These are phyloP conservation scores for Mormyrus lacerda DNA, from an alignment of 2,113 vertebrate genomes.

Conservation along the genomic window DNA sequence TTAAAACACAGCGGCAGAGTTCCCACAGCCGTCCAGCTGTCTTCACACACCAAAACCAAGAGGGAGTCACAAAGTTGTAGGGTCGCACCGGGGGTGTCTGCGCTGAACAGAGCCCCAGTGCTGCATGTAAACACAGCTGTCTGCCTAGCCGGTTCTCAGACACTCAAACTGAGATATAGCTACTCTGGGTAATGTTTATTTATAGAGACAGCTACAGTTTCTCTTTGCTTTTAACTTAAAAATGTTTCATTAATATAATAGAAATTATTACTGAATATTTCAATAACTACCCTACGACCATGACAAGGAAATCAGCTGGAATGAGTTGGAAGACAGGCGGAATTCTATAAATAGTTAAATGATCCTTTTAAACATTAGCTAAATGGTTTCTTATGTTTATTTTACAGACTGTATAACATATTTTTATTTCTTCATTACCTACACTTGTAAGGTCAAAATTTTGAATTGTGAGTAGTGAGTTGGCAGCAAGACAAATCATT, in stretches of 20 bases:
- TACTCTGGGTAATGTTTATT: not conserved
- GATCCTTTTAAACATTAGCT: not conserved
- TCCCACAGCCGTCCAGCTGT: slow-evolving; percentile 37
- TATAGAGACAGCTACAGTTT: not conserved
- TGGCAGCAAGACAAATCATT: not conserved
- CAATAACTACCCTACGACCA: not conserved
- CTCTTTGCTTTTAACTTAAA: not conserved
- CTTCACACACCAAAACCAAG: slow-evolving; percentile 18
- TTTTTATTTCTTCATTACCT: not conserved
- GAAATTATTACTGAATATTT: not conserved
- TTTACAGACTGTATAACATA: not conserved
- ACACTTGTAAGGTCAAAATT: not conserved
- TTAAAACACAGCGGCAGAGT: slow-evolving; percentile 31
- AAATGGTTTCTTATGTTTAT: not conserved
- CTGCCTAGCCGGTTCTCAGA: not conserved
- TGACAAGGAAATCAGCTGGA: not conserved
- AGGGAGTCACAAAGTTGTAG: not conserved
- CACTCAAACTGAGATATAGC: not conserved
- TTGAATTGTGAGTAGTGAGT: not conserved
- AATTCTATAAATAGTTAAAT: not conserved
- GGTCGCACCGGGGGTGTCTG: not conserved
- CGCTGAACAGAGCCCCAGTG: not conserved
- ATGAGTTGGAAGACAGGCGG: not conserved
- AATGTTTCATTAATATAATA: not conserved
- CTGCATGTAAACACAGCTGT: not conserved